Percentiles rank a stretch among this genome's conserved stretches.
These are phyloP conservation scores for Gallinago nigripennis DNA, from an alignment of 2,797 vertebrate genomes.

Conservation along the genomic window DNA sequence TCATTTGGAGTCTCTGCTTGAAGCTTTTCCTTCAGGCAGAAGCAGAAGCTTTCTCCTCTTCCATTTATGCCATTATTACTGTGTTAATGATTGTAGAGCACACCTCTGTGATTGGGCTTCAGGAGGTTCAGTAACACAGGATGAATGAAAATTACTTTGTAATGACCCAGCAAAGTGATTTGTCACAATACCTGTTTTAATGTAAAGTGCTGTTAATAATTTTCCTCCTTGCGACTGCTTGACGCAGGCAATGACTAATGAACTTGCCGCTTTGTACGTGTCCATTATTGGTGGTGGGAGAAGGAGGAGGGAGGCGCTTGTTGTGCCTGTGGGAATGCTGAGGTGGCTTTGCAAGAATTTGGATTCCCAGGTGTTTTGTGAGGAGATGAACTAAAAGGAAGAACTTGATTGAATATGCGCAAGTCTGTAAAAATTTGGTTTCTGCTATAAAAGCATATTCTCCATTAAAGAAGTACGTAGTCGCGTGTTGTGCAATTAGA, in stretches of 20 bases:
- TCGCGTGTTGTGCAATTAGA: neutral
- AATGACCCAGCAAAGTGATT: neutral
- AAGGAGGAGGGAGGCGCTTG: neutral
- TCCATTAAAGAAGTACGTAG: neutral
- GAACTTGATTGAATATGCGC: neutral
- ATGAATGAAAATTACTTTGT: neutral
- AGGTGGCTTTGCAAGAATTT: neutral
- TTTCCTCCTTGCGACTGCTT: neutral
- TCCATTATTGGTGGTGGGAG: neutral
- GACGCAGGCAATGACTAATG: neutral
- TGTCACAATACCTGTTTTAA: neutral
- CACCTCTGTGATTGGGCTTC: rapidly evolving
- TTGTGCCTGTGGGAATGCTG: neutral
- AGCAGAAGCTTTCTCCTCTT: neutral
- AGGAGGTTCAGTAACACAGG: neutral
- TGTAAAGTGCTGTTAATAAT: neutral
- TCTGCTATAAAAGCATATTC: neutral
- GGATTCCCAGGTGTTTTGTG: neutral
- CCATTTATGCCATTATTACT: rapidly evolving
- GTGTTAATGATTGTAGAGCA: neutral
- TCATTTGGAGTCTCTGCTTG: neutral
- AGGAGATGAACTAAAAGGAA: neutral
- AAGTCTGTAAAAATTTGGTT: neutral
- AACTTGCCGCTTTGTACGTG: neutral
- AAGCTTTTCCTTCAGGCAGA: neutral